Conservation (phyloP, 2,888 invertebrate genomes). For the Leptinotarsa peninsularis region DNA sequence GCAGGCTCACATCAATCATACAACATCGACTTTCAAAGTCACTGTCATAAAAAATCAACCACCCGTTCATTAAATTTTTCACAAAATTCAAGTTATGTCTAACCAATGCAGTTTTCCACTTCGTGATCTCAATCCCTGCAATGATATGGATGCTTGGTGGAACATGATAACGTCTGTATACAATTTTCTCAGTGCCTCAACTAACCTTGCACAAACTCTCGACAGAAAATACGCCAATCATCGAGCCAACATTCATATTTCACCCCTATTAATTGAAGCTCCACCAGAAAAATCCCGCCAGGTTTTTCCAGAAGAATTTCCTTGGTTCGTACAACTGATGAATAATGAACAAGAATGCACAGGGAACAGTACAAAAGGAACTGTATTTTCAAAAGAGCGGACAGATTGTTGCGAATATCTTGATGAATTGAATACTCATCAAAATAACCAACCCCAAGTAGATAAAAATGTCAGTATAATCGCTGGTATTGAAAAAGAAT, state of each 20-base stretch:
- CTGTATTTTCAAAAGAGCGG: too few relatives aligned
- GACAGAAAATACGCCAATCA: constrained; percentile 26
- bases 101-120: constrained; percentile 5
- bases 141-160: constrained; percentile 34
- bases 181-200: constrained; percentile 37
- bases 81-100: constrained; percentile 37
- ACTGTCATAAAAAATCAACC: constrained; percentile 8
- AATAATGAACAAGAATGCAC: neutral
- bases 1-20: neutral
- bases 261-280: neutral
- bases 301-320: constrained; percentile 21
- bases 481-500: neutral
- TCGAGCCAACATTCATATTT: neutral
- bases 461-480: neutral
- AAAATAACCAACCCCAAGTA: neutral
- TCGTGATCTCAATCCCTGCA: neutral
- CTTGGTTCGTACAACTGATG: constrained; percentile 23
- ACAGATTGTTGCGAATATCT: too few relatives aligned
- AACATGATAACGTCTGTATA: constrained; percentile 35
- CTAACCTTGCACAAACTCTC: constrained; percentile 31
- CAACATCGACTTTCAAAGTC: neutral
- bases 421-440: too few relatives aligned
- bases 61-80: neutral
- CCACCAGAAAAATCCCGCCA: neutral
- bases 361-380: neutral